Evolutionary conservation across 2,888 invertebrate genomes (phyloP), one percentile per base, ranked within the genome.

Genomic region (Melanophora roralis): DNA sequence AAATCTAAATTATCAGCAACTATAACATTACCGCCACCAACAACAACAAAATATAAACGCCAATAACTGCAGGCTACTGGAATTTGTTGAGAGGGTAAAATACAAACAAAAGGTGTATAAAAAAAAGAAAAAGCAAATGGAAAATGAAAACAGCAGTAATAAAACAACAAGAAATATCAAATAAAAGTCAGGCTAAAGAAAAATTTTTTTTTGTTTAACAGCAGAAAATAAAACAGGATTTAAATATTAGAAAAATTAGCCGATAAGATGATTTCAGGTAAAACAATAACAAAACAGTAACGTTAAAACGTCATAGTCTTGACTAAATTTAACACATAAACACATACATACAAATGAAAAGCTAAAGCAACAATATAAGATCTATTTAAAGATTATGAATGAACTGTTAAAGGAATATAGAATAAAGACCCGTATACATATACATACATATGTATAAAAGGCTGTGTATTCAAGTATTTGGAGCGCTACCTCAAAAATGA

Each of bases 1-100:
- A 82, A 79, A 83, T 83, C 83, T 83, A 81, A 83, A 83, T 83
- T 83, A 83, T 83, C 84, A 82, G 73, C 82, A 82, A 82, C 82
- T 82, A 78, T 65, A 76, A 79, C 83, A 79, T 72, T 81, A 78
- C 68, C 60, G 59, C 34, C 53, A 60, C 67, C 84, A 43, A 21
- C 59, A 75, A 40, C 59, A 47, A 71, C 78, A 62, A 43, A 45
- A 64, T 73, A 73, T 78, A 62, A 78, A 81, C 72, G 76, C 67
- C 75, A 76, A 72, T 68, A 51, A 62, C 76, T 40, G 6, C 36
- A 12, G 57, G 80, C 68, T 36, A 65, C 55, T 80, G 80, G 57
- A 76, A 80, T 80, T 80, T 80, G 80, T 76, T 80, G 72, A 76
- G 80, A 76, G 80, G 80, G 76, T 80, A 80, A 60, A 76, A 76